Percentiles rank a stretch among this genome's conserved stretches.
These are phyloP conservation scores for Xenops minutus DNA, from an alignment of 2,797 vertebrate species.

Conservation along the genomic window DNA sequence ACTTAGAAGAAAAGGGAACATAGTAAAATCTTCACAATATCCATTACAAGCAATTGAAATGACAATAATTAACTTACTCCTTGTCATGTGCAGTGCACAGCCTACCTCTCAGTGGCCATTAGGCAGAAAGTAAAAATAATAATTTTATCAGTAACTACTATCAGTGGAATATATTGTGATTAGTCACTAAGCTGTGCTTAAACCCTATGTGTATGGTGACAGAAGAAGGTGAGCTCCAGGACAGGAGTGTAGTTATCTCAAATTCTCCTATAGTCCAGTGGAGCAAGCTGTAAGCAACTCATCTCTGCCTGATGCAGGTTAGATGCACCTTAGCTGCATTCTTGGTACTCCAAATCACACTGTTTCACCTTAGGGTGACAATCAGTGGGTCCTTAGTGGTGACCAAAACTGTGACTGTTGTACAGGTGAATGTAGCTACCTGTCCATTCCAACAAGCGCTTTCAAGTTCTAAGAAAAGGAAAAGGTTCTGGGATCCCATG, in stretches of 20 bases:
- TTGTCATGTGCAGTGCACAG: background rate
- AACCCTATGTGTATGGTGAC: fast-evolving
- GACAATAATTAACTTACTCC: background rate
- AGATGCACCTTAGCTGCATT: background rate
- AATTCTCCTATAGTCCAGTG: background rate
- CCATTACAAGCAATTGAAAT: background rate
- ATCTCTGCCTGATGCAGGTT: background rate
- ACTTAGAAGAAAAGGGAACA: background rate
- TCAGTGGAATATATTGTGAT: background rate
- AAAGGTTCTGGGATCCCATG: background rate
- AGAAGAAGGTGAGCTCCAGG: background rate
- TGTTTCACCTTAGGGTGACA: background rate
- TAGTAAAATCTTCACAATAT: background rate
- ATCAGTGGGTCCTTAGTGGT: background rate
- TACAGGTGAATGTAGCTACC: fast-evolving
- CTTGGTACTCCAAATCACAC: background rate
- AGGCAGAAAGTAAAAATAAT: background rate
- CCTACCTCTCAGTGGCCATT: background rate
- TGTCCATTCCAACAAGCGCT: background rate
- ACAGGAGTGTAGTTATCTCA: background rate
- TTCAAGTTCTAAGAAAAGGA: background rate
- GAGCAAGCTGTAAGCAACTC: background rate
- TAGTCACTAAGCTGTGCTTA: background rate
- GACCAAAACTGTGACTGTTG: background rate
- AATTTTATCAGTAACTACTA: background rate